Evolutionary conservation across 2,888 invertebrate genomes (phyloP).

Genomic region (Eupithecia vulgata): DNA sequence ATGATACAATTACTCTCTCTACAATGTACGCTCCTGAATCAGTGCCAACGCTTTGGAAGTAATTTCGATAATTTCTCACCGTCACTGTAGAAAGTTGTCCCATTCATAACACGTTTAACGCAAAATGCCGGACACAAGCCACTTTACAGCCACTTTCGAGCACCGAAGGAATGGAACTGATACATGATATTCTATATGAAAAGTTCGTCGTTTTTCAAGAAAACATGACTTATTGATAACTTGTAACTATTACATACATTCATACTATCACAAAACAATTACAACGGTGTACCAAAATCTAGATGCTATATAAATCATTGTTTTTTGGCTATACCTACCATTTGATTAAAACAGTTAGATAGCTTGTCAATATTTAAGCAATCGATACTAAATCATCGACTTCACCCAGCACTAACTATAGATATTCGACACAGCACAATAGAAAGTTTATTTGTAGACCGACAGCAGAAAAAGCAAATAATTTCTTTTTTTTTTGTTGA

Average conservation of each 20-base stretch:
- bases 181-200: neutral
- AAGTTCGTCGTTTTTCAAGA: neutral
- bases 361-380: constrained; percentile 36
- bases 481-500: constrained; percentile 50
- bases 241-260: no score
- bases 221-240: no score
- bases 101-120: constrained; percentile 2
- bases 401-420: constrained; percentile 61
- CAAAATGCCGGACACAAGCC: neutral
- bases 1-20: no score
- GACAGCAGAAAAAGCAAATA: constrained; percentile 61
- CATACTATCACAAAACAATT: no score
- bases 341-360: neutral
- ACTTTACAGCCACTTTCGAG: neutral
- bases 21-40: neutral
- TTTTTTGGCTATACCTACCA: neutral
- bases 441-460: constrained; percentile 79
- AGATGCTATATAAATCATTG: neutral
- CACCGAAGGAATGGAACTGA: neutral
- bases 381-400: constrained; percentile 53
- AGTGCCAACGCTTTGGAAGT: neutral
- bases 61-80: neutral
- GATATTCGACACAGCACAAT: constrained; percentile 78
- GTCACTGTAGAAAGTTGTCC: constrained; percentile 1
- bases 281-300: no score